Base-by-base conservation (phyloP, 2,797 vertebrate species). In the Anolis apletophallus region DNA sequence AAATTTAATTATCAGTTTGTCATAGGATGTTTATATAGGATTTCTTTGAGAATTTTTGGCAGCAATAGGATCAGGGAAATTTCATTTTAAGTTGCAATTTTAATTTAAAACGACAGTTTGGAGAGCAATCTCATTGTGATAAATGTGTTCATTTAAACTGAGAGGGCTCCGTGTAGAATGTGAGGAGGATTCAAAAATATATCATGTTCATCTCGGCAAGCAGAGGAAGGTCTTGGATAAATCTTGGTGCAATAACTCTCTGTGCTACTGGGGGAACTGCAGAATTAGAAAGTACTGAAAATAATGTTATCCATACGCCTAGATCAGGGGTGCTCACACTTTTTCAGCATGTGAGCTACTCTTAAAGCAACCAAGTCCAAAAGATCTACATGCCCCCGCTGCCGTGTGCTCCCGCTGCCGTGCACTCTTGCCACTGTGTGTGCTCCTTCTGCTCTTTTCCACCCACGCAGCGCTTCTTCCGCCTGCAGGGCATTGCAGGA, bases 1-100 rank as follows among this genome's bases (percentile, higher is more conserved):
- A 54, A 67, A 86, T 76, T 64, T 29, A 21, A 67, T 74, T 79
- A 50, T 78, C 40, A 80, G 52, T n/a, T 81, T 55, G 40, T 75
- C n/a, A 23, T 50, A 19, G 3, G 14, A 57, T 80, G 52, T 61
- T 17, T 46, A 74, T 55, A 10, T 21, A 67, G 52, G 6, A 52
- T 67, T 13, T 52, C n/a, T 5, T 40, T 40, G 4, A n/a, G 10
- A 2, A 9, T 23, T 64, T 64, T 64, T 29, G 26, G 26, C 61
- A 64, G 26, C 8, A 64, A 11, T 29, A 64, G 26, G 61, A 10
- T n/a, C 16, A 5, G 19, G 12, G 7, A 67, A 67, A 34, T 75
- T 54, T 29, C 16, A 46, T 68, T 75, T n/a, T 68, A 55, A 21
- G 3, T 29, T 40, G 52, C 9, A 21, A 40, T 46, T 40, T 13